A percentile compares a stretch with the other conserved stretches of the same genome.
These are phyloP conservation scores for Bufotes viridis DNA, from an alignment of 2,797 vertebrate species.

Conservation along the genomic window DNA sequence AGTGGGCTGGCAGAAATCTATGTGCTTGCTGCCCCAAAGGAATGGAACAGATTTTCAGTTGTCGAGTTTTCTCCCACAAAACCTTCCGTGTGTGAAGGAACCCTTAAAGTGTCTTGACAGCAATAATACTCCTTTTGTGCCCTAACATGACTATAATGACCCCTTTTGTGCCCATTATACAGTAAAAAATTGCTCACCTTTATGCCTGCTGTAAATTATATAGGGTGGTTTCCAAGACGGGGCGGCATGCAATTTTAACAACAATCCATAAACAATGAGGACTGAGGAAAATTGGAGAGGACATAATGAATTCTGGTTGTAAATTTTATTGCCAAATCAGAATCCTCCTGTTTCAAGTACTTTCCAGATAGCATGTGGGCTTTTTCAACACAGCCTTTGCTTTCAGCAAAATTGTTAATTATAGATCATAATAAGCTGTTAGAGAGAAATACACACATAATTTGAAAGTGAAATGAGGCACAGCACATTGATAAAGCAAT, in stretches of 20 bases:
- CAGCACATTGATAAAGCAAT: slow-evolving; percentile 77
- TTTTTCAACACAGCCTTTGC: slow-evolving; percentile 70
- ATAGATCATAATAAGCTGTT: slow-evolving; percentile 76
- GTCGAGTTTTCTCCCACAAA: too few species aligned
- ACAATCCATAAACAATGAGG: slow-evolving; percentile 40
- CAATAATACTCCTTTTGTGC: too few species aligned
- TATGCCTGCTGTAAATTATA: neutral
- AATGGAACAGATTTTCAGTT: too few species aligned
- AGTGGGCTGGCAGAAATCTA: too few species aligned
- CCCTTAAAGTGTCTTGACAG: too few species aligned
- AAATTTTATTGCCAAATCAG: slow-evolving; percentile 67
- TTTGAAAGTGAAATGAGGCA: slow-evolving; percentile 81
- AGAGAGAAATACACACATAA: slow-evolving; percentile 74
- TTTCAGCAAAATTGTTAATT: slow-evolving; percentile 79
- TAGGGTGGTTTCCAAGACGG: slow-evolving; percentile 25
- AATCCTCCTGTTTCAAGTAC: slow-evolving; percentile 63
- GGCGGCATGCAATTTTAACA: neutral
- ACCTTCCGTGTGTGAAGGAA: too few species aligned
- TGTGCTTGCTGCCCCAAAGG: too few species aligned
- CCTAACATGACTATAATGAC: too few species aligned
- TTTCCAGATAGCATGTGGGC: slow-evolving; percentile 67
- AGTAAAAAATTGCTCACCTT: too few species aligned
- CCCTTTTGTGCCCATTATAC: too few species aligned
- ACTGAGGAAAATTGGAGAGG: slow-evolving; percentile 39
- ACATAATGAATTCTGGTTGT: slow-evolving; percentile 60